phyloP scores from a whole-genome alignment of 2,888 invertebrate species.

The Hanleya hanleyi region DNA sequence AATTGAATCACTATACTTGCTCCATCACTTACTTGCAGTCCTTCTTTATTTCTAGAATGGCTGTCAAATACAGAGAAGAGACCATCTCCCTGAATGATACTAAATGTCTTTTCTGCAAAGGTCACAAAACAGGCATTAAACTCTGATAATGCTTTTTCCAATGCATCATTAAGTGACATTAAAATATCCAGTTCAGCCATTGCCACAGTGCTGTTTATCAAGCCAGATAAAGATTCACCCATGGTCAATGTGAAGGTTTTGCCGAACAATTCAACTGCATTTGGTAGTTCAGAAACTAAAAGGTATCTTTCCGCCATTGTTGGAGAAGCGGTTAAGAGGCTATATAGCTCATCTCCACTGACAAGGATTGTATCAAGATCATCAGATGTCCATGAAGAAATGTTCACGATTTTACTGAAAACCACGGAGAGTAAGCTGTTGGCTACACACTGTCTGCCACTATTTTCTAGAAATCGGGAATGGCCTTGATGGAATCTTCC shows the following conservation, averaged over 20 bases:
- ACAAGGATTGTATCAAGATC: background rate
- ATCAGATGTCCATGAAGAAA: background rate
- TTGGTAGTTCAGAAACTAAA: background rate
- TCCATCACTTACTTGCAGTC: background rate
- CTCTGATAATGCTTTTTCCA: background rate
- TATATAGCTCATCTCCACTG: background rate
- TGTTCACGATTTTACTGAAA: background rate
- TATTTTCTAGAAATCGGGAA: background rate
- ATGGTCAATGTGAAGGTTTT: background rate
- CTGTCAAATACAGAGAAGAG: background rate
- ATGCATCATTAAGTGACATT: background rate
- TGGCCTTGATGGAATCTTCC: background rate
- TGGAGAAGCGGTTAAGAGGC: background rate
- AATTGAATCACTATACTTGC: background rate
- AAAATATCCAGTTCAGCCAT: background rate
- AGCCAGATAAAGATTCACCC: background rate
- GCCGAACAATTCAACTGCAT: background rate
- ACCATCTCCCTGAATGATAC: background rate
- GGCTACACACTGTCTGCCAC: background rate
- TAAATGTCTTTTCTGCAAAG: background rate
- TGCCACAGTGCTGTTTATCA: background rate
- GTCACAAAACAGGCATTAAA: background rate
- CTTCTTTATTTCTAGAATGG: background rate
- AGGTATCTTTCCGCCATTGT: background rate
- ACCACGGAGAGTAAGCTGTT: background rate